These are phyloP conservation scores for Tuta absoluta DNA, from an alignment of 2,888 invertebrate genomes.

Conservation along the genomic window DNA sequence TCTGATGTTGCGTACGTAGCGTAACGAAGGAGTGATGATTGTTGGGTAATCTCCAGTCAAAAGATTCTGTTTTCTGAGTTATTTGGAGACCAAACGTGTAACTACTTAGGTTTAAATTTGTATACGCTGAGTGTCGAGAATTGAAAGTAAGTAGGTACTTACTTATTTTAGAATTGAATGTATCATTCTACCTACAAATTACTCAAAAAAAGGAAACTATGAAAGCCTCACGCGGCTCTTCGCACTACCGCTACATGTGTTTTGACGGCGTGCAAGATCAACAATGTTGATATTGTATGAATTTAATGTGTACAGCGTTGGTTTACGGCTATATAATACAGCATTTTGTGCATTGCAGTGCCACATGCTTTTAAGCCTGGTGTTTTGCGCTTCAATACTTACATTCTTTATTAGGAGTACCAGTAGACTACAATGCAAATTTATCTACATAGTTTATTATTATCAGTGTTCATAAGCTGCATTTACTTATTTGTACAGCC, in stretches of 20 bases:
- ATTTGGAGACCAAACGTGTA: too few relatives aligned
- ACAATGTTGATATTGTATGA: neutral
- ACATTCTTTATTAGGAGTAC: neutral
- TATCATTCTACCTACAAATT: too few relatives aligned
- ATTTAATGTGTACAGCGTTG: neutral
- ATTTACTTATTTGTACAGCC: conserved; percentile 8
- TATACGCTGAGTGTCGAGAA: too few relatives aligned
- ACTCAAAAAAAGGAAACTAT: too few relatives aligned
- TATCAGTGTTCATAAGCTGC: neutral
- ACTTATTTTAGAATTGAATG: too few relatives aligned
- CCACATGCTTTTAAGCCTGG: conserved; percentile 15
- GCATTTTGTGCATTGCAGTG: conserved; percentile 15
- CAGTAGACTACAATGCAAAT: neutral
- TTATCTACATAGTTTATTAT: neutral
- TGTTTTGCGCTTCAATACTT: neutral
- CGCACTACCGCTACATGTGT: too few relatives aligned
- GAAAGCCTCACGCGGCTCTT: too few relatives aligned
- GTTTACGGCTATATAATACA: conserved; percentile 1
- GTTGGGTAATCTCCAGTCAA: neutral
- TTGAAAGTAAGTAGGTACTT: too few relatives aligned
- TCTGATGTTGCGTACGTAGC: conserved; percentile 5
- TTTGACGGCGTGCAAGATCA: too few relatives aligned
- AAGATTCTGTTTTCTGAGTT: neutral
- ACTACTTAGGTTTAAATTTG: too few relatives aligned
- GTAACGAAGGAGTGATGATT: neutral